Percentiles rank a stretch among this genome's conserved stretches.
Evolutionary conservation across 2,888 invertebrate species (phyloP).

Genomic region (Erebia aethiops): DNA sequence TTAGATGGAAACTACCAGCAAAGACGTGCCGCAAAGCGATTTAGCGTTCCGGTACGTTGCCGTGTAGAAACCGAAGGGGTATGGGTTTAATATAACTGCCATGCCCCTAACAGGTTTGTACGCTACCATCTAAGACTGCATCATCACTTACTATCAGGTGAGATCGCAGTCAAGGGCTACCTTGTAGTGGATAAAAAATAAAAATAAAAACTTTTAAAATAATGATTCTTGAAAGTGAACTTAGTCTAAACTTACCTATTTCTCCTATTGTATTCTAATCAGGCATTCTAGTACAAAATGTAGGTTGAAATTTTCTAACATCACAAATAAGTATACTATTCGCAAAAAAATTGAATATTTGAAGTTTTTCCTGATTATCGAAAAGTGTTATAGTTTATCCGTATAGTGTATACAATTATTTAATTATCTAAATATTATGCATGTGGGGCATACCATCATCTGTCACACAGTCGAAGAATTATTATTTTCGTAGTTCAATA

Average conservation of each 20-base stretch:
- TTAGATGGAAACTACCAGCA: too few species aligned
- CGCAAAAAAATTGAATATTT: background rate
- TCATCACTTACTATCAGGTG: too few species aligned
- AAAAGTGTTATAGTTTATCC: background rate
- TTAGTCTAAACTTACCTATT: too few species aligned
- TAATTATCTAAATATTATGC: conserved; percentile 1
- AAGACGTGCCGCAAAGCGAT: too few species aligned
- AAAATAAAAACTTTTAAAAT: too few species aligned
- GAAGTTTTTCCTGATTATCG: conserved; percentile 2
- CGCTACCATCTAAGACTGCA: too few species aligned
- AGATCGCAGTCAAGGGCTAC: too few species aligned
- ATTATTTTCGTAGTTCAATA: background rate
- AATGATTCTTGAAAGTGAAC: background rate
- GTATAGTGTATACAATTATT: background rate
- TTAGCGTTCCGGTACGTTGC: too few species aligned
- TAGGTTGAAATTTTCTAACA: background rate
- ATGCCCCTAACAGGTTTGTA: too few species aligned
- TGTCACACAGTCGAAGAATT: conserved; percentile 11
- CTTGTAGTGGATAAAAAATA: too few species aligned
- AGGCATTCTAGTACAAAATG: conserved; percentile 1
- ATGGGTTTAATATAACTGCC: too few species aligned
- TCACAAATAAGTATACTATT: background rate
- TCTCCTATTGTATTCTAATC: conserved; percentile 3
- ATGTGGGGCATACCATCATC: conserved; percentile 17
- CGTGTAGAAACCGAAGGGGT: too few species aligned